Conservation (phyloP, 2,888 invertebrate species). For the Cheilosia impressa region DNA sequence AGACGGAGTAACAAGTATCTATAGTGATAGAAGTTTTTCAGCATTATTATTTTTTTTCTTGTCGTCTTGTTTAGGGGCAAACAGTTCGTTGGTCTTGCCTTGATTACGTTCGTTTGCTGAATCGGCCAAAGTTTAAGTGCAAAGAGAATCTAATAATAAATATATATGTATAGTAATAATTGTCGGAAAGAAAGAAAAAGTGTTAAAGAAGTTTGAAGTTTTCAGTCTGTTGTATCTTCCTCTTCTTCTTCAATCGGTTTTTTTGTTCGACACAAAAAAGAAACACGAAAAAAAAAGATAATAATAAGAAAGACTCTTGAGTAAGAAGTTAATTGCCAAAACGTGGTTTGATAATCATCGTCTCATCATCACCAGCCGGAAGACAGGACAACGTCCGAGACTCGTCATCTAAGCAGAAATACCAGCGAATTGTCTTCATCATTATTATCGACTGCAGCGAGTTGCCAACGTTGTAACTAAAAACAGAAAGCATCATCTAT, state of each 20-base stretch:
- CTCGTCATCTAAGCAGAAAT: conserved; percentile 26
- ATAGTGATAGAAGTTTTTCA: conserved; percentile 61
- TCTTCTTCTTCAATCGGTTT: conserved; percentile 40
- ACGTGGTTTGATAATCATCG: conserved; percentile 61
- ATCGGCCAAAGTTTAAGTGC: conserved; percentile 69
- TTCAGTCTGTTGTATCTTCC: conserved; percentile 41
- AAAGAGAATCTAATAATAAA: conserved; percentile 48
- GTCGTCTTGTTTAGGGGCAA: conserved; percentile 49
- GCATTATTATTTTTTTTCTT: conserved; percentile 12
- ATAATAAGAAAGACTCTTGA: conserved; percentile 49
- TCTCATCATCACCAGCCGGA: conserved; percentile 36
- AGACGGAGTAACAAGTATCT: conserved; percentile 67
- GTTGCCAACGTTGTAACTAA: conserved; percentile 19
- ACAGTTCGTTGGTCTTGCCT: conserved; percentile 72
- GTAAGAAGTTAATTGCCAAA: conserved; percentile 63
- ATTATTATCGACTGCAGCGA: conserved; percentile 5
- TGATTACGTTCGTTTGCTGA: conserved; percentile 68
- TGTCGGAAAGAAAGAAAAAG: conserved; percentile 59
- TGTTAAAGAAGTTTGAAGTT: conserved; percentile 58
- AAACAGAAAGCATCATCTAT: conserved; percentile 33
- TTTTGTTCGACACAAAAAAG: conserved; percentile 6
- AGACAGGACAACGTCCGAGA: conserved; percentile 41
- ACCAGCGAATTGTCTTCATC: conserved; percentile 26
- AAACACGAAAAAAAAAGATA: too few species aligned
- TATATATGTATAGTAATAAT: conserved; percentile 27